A percentile compares a stretch with the other conserved stretches of the same genome.
Conservation (phyloP, 1,140 invertebrate genomes). For the Contarinia nasturtii region DNA sequence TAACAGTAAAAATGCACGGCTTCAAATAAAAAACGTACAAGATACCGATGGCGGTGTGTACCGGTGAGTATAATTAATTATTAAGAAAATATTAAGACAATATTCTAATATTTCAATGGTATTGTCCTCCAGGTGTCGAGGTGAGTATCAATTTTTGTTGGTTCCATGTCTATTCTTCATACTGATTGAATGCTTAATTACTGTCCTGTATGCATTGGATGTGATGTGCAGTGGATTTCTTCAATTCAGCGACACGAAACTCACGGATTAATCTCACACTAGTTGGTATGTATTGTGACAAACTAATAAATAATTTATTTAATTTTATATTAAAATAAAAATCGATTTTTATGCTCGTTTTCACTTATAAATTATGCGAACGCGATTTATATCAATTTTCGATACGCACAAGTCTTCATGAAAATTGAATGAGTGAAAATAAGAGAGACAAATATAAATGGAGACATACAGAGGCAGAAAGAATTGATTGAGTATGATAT, state of each 20-base stretch:
- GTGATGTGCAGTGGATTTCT: slow-evolving; percentile 71
- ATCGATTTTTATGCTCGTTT: background rate
- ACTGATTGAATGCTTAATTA: too few relatives aligned
- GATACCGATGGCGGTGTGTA: slow-evolving; percentile 58
- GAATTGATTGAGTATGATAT: too few relatives aligned
- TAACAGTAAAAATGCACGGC: slow-evolving; percentile 41
- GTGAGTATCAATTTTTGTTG: too few relatives aligned
- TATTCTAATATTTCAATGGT: too few relatives aligned
- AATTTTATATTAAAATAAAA: background rate
- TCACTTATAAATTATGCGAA: background rate
- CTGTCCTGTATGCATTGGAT: too few relatives aligned
- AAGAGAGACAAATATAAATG: too few relatives aligned
- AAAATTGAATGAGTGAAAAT: background rate
- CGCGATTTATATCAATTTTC: slow-evolving; percentile 5
- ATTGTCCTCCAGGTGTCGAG: too few relatives aligned
- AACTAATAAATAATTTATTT: background rate
- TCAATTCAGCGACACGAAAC: slow-evolving; percentile 67
- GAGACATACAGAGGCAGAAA: too few relatives aligned
- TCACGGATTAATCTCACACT: slow-evolving; percentile 67
- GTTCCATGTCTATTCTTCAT: too few relatives aligned
- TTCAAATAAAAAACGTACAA: slow-evolving; percentile 52
- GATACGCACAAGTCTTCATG: slow-evolving; percentile 13
- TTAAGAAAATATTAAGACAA: too few relatives aligned
- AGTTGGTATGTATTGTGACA: slow-evolving; percentile 58
- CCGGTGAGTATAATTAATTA: too few relatives aligned